A percentile compares a stretch with the other conserved stretches of the same genome.
phyloP scores from a whole-genome alignment of 2,113 vertebrate genomes.

The Kryptolebias marmoratus region DNA sequence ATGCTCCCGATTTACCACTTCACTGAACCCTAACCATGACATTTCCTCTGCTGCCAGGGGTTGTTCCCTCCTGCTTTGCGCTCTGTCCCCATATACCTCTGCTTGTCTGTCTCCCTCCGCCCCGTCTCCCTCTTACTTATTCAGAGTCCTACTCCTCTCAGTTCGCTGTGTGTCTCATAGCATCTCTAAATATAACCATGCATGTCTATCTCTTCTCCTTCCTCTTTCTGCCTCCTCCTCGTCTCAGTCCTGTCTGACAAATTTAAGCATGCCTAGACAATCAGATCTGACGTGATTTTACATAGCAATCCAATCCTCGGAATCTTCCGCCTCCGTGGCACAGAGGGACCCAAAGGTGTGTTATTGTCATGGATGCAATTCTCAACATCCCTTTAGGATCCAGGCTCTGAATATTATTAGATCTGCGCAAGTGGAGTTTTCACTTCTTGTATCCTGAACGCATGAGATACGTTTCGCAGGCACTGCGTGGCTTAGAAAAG shows the following conservation, averaged over 20 bases:
- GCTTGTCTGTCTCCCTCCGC: conserved; percentile 39
- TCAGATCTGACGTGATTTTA: conserved; percentile 77
- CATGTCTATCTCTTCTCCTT: conserved; percentile 63
- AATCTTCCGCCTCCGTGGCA: conserved; percentile 56
- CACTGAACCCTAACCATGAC: conserved; percentile 76
- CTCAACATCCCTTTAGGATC: conserved; percentile 35
- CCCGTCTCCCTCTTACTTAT: conserved; percentile 54
- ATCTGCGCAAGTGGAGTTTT: conserved; percentile 12
- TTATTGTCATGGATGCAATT: conserved; percentile 64
- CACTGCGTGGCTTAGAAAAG: conserved; percentile 41
- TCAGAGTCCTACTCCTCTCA: conserved; percentile 54
- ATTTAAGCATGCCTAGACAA: conserved; percentile 73
- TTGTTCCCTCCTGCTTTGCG: conserved; percentile 59
- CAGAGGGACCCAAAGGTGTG: conserved; percentile 56
- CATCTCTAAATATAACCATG: conserved; percentile 75
- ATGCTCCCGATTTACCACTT: conserved; percentile 79
- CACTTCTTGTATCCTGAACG: conserved; percentile 38
- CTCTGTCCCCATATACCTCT: conserved; percentile 46
- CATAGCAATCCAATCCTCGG: conserved; percentile 76
- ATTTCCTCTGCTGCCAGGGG: conserved; percentile 75
- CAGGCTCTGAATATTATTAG: conserved; percentile 46
- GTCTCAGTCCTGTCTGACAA: conserved; percentile 73
- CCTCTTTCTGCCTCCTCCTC: conserved; percentile 64
- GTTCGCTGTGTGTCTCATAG: conserved; percentile 64
- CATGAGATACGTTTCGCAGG: conserved; percentile 49